Percentiles rank a stretch among this genome's conserved stretches.
Conservation (phyloP, 2,888 invertebrate species). For the Pteria penguin region DNA sequence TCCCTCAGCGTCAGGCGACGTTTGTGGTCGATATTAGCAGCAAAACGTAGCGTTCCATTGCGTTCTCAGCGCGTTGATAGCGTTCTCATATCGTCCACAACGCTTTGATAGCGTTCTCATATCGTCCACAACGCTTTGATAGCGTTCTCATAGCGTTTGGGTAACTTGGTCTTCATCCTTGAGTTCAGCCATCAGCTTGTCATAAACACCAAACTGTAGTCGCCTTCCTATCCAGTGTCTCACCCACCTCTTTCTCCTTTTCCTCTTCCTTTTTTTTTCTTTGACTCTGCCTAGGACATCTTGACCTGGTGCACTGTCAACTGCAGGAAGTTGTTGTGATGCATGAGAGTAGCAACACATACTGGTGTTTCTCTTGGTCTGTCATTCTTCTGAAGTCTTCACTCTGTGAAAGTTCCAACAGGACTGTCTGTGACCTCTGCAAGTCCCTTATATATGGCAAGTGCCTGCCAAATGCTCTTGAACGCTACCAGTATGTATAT, state of each 20-base stretch:
- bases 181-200: too few species aligned
- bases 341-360: conserved; percentile 10
- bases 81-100: too few species aligned
- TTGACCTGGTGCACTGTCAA: conserved; percentile 9
- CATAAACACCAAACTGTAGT: background rate
- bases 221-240: background rate
- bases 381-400: conserved; percentile 3
- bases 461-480: background rate
- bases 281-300: conserved; percentile 13
- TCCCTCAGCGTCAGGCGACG: too few species aligned
- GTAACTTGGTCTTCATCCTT: too few species aligned
- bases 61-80: too few species aligned
- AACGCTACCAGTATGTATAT: too few species aligned
- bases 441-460: conserved; percentile 9
- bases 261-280: conserved; percentile 11
- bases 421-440: background rate
- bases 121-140: too few species aligned
- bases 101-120: too few species aligned
- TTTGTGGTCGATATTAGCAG: too few species aligned
- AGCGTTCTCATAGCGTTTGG: too few species aligned
- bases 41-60: too few species aligned
- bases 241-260: background rate
- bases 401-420: background rate
- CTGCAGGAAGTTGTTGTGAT: conserved; percentile 10
- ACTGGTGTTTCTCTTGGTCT: conserved; percentile 9